phyloP scores from a whole-genome alignment of 1,140 invertebrate genomes.

The Ctenoplectra terminalis region DNA sequence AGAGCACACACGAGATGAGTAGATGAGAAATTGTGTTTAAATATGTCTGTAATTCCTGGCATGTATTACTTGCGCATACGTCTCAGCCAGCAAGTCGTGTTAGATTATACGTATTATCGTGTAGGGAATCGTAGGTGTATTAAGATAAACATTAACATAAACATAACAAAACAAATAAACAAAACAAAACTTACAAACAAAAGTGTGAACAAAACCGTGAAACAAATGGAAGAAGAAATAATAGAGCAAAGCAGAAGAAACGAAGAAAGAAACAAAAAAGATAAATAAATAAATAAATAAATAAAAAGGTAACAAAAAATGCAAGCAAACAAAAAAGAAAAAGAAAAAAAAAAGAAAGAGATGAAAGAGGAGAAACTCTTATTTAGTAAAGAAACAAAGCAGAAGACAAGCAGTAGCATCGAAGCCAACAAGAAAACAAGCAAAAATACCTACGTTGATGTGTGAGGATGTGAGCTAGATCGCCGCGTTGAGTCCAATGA shows the following conservation, averaged over 20 bases:
- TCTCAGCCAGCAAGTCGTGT: slow-evolving; percentile 66
- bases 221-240: slow-evolving; percentile 5
- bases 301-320: slow-evolving; percentile 4
- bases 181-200: slow-evolving; percentile 14
- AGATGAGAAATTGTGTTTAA: slow-evolving; percentile 53
- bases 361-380: slow-evolving; percentile 62
- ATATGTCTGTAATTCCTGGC: slow-evolving; percentile 62
- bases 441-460: slow-evolving; percentile 75
- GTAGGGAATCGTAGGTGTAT: slow-evolving; percentile 68
- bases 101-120: slow-evolving; percentile 70
- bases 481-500: slow-evolving; percentile 74
- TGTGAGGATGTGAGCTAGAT: slow-evolving; percentile 79
- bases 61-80: slow-evolving; percentile 67
- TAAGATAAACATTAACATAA: slow-evolving; percentile 63
- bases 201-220: slow-evolving; percentile 59
- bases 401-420: slow-evolving; percentile 46
- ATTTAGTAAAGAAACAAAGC: slow-evolving; percentile 69
- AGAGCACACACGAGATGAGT: slow-evolving; percentile 65
- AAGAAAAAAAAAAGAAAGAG: slow-evolving; percentile 20
- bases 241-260: slow-evolving; percentile 50
- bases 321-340: slow-evolving; percentile 55
- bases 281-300: too few relatives aligned
- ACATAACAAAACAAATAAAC: slow-evolving; percentile 57
- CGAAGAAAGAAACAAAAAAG: neutral
- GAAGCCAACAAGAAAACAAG: slow-evolving; percentile 62